Evolutionary conservation across 1,140 invertebrate genomes (phyloP), one percentile per base, ranked within the genome.

Genomic region (Atta texana): DNA sequence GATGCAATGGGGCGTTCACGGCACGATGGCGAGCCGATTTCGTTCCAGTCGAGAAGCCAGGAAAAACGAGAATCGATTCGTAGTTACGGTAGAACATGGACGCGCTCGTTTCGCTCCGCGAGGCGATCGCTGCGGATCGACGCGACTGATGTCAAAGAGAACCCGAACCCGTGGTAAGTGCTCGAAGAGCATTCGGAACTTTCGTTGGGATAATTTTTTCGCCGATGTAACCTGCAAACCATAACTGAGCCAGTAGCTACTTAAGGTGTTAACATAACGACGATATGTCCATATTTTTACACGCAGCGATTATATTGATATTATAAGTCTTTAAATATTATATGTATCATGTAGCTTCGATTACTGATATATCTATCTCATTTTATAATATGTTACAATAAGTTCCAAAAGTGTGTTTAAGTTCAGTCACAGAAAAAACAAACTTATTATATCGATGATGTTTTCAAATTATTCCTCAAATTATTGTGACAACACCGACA

Each of bases 11-110:
- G 80, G 80, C 80, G 80, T 84, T 75, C 69, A 84, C 69, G 80
- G 69, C 80, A 55, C 24, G 80, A 51, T 61, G 80, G 80, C 80
- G 80, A 84, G 69, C 72, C 80, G 80, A 84, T 84, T 84, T 49
- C 80, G 80, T 84, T 84, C 80, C 80, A 69, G 80, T 84, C 80
- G 80, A 84, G 69, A 63, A 64, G 55, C n/a, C 69, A 28, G 24
- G 80, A 84, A 84, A 84, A 84, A 84, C 80, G 80, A 74, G 80
- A 84, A 84, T 84, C 80, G 80, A 84, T 84, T 84, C 80, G 80
- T 84, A 84, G 80, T 84, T 84, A 75, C 80, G 80, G 55, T 69
- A 44, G 71, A 84, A 84, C 80, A 84, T 49, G 80, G 57, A 82
- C 80, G 55, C 55, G 69, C 80, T 75, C 69, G 80, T 84, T 61